These are phyloP conservation scores for Chironomus tepperi DNA, from an alignment of 1,140 invertebrate genomes.

Conservation along the genomic window DNA sequence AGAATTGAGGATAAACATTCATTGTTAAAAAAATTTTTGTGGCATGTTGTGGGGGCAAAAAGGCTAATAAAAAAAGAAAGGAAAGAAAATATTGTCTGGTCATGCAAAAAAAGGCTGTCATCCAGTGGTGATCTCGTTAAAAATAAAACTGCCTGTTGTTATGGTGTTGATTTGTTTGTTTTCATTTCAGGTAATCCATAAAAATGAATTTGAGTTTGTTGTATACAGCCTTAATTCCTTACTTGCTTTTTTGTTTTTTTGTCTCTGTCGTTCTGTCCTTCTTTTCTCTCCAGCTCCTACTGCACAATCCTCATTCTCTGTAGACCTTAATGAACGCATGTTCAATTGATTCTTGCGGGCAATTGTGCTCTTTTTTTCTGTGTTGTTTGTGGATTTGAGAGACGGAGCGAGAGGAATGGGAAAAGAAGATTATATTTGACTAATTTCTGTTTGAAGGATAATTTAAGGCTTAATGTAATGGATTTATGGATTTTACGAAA, in stretches of 20 bases:
- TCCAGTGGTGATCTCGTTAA: conserved; percentile 11
- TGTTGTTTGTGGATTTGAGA: too few relatives aligned
- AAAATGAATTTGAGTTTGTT: not conserved
- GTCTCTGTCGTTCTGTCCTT: not conserved
- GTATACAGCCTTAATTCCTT: not conserved
- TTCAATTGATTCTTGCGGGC: conserved; percentile 11
- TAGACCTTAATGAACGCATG: conserved; percentile 6
- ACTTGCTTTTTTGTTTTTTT: conserved; percentile 8
- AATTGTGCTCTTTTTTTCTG: not conserved
- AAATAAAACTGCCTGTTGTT: conserved; percentile 9
- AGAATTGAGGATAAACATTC: not conserved
- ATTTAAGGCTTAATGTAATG: not conserved
- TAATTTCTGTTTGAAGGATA: conserved; percentile 3
- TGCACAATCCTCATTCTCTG: not conserved
- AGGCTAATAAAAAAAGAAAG: not conserved
- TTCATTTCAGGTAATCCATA: conserved; percentile 21
- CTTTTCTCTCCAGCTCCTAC: too few relatives aligned
- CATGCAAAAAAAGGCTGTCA: conserved; percentile 5
- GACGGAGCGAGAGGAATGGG: not conserved
- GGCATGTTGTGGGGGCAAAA: conserved; percentile 19
- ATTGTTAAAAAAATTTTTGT: conserved; percentile 11
- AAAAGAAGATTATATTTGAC: conserved; percentile 2
- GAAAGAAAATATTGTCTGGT: not conserved
- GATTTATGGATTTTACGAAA: not conserved
- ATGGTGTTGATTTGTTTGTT: conserved; percentile 21